phyloP scores from a whole-genome alignment of 2,888 invertebrate species.

The Sisyra terminalis region DNA sequence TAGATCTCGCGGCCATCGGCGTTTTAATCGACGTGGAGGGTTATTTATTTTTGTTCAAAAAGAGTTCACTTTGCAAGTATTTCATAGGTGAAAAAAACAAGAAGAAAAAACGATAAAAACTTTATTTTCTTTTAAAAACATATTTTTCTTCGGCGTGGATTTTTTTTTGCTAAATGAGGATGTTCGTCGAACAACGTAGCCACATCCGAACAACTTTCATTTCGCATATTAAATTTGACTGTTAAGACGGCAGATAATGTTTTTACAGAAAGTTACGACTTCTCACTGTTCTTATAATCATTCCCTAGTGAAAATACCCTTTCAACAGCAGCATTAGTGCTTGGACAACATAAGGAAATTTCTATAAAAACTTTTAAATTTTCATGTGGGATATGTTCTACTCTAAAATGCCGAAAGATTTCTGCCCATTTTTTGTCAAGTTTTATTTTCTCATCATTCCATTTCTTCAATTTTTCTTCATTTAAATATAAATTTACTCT shows the following conservation, averaged over 20 bases:
- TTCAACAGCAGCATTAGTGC: constrained; percentile 12
- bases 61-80: constrained; percentile 11
- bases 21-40: too few species aligned
- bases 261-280: constrained; percentile 12
- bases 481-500: constrained; percentile 12
- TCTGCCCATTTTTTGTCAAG: constrained; percentile 14
- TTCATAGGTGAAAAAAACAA: constrained; percentile 9
- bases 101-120: constrained; percentile 10
- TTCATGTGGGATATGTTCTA: constrained; percentile 14
- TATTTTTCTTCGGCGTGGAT: constrained; percentile 13
- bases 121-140: constrained; percentile 12
- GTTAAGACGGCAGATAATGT: constrained; percentile 12
- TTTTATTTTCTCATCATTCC: constrained; percentile 13
- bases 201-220: constrained; percentile 12
- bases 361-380: constrained; percentile 15
- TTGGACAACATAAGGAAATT: constrained; percentile 14
- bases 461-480: constrained; percentile 12
- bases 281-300: constrained; percentile 11
- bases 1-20: too few species aligned
- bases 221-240: constrained; percentile 12
- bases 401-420: constrained; percentile 12
- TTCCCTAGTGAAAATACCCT: constrained; percentile 10
- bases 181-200: constrained; percentile 12
- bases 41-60: constrained; percentile 10
- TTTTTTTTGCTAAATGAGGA: constrained; percentile 13